These are phyloP conservation scores for Arvicanthis niloticus DNA, from an alignment of 2,113 vertebrate genomes.

Conservation along the genomic window DNA sequence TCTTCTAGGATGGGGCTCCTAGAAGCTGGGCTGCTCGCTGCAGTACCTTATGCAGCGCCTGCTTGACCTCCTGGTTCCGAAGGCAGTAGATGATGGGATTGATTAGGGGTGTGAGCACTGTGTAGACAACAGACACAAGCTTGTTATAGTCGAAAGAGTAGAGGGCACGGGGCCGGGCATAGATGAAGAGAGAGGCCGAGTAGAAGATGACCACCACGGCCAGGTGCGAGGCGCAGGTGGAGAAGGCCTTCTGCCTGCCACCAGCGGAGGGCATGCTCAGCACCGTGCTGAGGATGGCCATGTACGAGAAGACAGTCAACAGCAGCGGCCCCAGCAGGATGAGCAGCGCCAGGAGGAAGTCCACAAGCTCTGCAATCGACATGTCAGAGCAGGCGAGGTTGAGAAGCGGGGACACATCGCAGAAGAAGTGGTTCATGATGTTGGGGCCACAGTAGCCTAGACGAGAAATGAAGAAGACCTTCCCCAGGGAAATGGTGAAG, in stretches of 20 bases:
- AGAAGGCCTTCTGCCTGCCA: slow-evolving; percentile 78
- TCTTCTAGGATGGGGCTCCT: not conserved
- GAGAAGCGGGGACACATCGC: slow-evolving; percentile 76
- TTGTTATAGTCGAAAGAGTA: slow-evolving; percentile 75
- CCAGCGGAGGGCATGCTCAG: slow-evolving; percentile 30
- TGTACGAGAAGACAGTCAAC: slow-evolving; percentile 72
- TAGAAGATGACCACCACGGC: slow-evolving; percentile 78
- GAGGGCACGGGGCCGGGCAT: slow-evolving; percentile 74
- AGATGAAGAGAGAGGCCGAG: slow-evolving; percentile 79
- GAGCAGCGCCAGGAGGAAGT: slow-evolving; percentile 76
- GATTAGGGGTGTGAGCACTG: slow-evolving; percentile 74
- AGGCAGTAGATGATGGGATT: slow-evolving; percentile 81
- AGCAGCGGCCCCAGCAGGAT: slow-evolving; percentile 75
- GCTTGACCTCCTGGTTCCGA: slow-evolving; percentile 78
- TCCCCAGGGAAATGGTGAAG: slow-evolving; percentile 72
- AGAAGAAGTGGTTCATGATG: slow-evolving; percentile 81
- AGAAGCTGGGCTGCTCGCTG: not conserved
- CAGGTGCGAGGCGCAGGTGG: slow-evolving; percentile 77
- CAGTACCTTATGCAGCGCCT: slow-evolving; percentile 46
- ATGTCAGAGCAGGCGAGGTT: slow-evolving; percentile 74
- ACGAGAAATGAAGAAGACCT: slow-evolving; percentile 77
- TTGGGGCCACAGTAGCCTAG: slow-evolving; percentile 78
- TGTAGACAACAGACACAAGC: slow-evolving; percentile 77
- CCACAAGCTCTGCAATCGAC: slow-evolving; percentile 68
- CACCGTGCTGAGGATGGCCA: slow-evolving; percentile 58